phyloP scores from a whole-genome alignment of 2,888 invertebrate species.

The Paralinhomoeus sp. region DNA sequence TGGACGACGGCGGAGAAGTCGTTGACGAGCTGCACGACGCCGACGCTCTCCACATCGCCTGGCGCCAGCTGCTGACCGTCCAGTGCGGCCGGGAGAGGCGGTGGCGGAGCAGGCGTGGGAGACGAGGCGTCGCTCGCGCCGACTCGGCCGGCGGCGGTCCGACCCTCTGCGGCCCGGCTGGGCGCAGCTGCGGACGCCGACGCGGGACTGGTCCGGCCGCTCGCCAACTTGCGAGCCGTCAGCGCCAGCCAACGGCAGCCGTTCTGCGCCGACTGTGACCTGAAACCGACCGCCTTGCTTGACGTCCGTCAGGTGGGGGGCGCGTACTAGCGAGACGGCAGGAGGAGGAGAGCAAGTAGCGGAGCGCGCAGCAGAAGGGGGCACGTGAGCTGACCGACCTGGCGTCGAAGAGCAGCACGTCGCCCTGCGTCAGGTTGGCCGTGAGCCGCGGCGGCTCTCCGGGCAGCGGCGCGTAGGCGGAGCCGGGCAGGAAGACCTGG shows the following conservation, averaged over 20 bases:
- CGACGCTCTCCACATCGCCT: too few species aligned
- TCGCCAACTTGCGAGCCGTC: not conserved
- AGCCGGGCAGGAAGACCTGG: conserved; percentile 1
- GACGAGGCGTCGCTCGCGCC: not conserved
- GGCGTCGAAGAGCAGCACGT: not conserved
- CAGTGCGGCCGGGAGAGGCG: not conserved
- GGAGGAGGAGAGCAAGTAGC: too few species aligned
- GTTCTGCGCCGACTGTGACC: not conserved
- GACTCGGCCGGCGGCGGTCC: not conserved
- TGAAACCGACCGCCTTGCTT: not conserved
- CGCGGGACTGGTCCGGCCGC: not conserved
- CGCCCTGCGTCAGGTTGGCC: not conserved
- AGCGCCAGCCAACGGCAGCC: not conserved
- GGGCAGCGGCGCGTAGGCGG: not conserved
- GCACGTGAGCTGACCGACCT: too few species aligned
- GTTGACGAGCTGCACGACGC: too few species aligned
- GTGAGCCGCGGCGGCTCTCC: not conserved
- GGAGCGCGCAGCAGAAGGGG: too few species aligned
- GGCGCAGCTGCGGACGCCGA: too few species aligned
- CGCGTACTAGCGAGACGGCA: too few species aligned
- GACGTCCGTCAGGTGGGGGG: too few species aligned
- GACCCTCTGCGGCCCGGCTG: too few species aligned
- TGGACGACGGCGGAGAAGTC: too few species aligned
- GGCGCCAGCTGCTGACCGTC: too few species aligned
- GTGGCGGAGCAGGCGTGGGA: not conserved